These are phyloP conservation scores for Onchidella celtica DNA, from an alignment of 2,888 invertebrate genomes.

Conservation along the genomic window DNA sequence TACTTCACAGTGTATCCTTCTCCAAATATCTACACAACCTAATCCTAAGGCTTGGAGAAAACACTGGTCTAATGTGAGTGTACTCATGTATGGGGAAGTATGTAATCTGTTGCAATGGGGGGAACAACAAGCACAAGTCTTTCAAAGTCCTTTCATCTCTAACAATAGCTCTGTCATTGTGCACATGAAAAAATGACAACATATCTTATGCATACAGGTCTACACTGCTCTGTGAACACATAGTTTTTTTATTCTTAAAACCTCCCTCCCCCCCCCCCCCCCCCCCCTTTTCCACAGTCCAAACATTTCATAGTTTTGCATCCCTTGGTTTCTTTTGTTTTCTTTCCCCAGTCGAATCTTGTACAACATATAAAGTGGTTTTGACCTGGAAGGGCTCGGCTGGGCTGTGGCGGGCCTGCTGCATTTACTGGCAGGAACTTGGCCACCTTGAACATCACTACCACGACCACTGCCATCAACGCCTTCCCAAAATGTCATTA, in stretches of 20 bases:
- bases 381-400: not conserved
- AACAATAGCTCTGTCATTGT: not conserved
- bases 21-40: no score
- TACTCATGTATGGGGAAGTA: not conserved
- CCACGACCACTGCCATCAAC: not conserved
- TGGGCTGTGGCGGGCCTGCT: not conserved
- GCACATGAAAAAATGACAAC: not conserved
- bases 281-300: no score
- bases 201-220: not conserved
- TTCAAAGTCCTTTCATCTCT: not conserved
- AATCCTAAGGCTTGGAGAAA: no score
- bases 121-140: not conserved
- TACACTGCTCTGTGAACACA: not conserved
- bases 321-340: not conserved
- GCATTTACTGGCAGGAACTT: not conserved
- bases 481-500: not conserved
- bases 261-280: not conserved
- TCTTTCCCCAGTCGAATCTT: not conserved
- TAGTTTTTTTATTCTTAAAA: not conserved
- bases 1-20: no score
- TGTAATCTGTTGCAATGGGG: not conserved
- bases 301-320: not conserved
- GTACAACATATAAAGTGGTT: not conserved
- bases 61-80: not conserved
- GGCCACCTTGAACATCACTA: not conserved